Evolutionary conservation across 2,888 invertebrate genomes (phyloP).

Genomic region (Bedellia somnulentella): DNA sequence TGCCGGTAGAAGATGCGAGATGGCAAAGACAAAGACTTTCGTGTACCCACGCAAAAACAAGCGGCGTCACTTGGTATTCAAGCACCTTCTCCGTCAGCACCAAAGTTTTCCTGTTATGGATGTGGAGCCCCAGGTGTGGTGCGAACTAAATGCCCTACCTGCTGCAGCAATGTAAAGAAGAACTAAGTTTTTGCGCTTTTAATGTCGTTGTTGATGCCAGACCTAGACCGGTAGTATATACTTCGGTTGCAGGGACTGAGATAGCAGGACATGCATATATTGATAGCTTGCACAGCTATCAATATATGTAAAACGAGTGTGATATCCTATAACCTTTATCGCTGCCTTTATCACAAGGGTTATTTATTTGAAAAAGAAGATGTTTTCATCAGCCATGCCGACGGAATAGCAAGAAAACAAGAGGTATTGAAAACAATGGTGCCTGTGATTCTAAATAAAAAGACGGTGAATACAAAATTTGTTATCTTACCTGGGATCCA

Average conservation of each 20-base stretch:
- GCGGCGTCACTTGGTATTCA: background rate
- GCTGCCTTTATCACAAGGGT: constrained; percentile 3
- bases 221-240: constrained; percentile 7
- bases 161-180: background rate
- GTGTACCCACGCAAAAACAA: background rate
- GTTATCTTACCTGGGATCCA: constrained; percentile 11
- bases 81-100: constrained; percentile 3
- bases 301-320: constrained; percentile 9
- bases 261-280: constrained; percentile 6
- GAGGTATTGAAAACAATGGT: constrained; percentile 4
- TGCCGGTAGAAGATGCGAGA: background rate
- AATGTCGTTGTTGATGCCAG: constrained; percentile 5
- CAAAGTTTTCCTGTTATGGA: constrained; percentile 6
- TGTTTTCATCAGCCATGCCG: constrained; percentile 8
- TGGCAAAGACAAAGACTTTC: background rate
- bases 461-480: constrained; percentile 10
- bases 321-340: constrained; percentile 9
- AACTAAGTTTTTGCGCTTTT: constrained; percentile 7
- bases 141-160: constrained; percentile 4
- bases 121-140: constrained; percentile 7
- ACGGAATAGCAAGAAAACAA: constrained; percentile 7
- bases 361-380: constrained; percentile 3
- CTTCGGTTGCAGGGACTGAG: constrained; percentile 6
- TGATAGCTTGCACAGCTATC: constrained; percentile 9
- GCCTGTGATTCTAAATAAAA: constrained; percentile 6